These are phyloP conservation scores for Gallinago jamesoni DNA, from an alignment of 2,113 vertebrate genomes.

Conservation along the genomic window DNA sequence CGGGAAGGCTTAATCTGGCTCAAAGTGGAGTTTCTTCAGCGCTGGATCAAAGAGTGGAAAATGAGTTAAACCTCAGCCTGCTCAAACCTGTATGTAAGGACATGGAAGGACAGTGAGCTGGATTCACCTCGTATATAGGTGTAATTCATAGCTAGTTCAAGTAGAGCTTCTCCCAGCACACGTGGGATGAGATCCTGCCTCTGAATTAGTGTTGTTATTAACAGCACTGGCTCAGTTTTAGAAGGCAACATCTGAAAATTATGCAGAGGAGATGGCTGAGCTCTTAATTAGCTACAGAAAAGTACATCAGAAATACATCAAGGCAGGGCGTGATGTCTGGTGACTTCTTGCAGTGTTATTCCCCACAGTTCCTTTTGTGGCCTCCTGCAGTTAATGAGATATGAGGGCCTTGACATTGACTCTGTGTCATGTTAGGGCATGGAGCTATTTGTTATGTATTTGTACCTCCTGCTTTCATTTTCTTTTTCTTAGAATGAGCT, in stretches of 20 bases:
- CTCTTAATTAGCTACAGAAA: not conserved
- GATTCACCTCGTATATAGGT: not conserved
- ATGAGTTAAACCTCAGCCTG: not conserved
- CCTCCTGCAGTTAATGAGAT: not conserved
- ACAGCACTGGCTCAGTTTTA: not conserved
- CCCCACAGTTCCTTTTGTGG: not conserved
- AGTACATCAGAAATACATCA: not conserved
- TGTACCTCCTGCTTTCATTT: not conserved
- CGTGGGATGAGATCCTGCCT: fast-evolving
- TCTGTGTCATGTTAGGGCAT: not conserved
- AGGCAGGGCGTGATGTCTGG: not conserved
- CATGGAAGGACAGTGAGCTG: not conserved
- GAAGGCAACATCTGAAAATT: not conserved
- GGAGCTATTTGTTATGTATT: not conserved
- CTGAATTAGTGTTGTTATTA: not conserved
- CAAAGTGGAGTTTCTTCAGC: not conserved
- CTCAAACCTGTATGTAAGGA: not conserved
- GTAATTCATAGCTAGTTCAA: not conserved
- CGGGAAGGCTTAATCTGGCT: not conserved
- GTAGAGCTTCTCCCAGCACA: not conserved
- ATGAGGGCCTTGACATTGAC: not conserved
- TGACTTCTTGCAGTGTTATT: not conserved
- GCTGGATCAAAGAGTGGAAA: not conserved
- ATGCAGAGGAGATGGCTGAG: not conserved
- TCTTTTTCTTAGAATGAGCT: not conserved